Evolutionary conservation across 2,113 vertebrate genomes (phyloP).

Genomic region (Rafetus swinhoei): DNA sequence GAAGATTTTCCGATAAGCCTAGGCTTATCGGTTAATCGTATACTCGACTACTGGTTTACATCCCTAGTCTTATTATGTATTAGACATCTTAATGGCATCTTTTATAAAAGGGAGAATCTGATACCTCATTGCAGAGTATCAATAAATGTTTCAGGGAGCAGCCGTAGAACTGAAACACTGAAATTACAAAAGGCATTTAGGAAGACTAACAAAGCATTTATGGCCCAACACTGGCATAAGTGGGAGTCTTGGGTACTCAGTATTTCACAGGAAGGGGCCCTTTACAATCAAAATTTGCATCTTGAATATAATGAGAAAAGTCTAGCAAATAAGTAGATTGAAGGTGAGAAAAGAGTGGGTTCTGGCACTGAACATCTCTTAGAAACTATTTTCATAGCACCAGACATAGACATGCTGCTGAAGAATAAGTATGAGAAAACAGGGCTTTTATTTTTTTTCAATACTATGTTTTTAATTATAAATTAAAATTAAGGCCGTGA

Average conservation of each 20-base stretch:
- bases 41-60: too few species aligned
- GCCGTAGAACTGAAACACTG: background rate
- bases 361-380: background rate
- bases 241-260: background rate
- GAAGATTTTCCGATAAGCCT: too few species aligned
- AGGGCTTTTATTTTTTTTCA: background rate
- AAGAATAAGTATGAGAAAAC: background rate
- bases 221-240: background rate
- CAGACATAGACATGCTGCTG: background rate
- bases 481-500: background rate
- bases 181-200: slow-evolving; percentile 40
- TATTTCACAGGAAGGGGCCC: background rate
- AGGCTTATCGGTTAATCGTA: too few species aligned
- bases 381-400: background rate
- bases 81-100: background rate
- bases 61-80: background rate
- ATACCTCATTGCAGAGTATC: background rate
- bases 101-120: background rate
- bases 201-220: background rate
- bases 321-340: background rate
- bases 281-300: background rate
- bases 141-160: background rate
- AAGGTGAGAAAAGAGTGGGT: background rate
- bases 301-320: background rate
- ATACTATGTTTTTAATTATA: slow-evolving; percentile 26